Base-by-base conservation (phyloP, 2,113 vertebrate species). In the Chascanopsetta lugubris region DNA sequence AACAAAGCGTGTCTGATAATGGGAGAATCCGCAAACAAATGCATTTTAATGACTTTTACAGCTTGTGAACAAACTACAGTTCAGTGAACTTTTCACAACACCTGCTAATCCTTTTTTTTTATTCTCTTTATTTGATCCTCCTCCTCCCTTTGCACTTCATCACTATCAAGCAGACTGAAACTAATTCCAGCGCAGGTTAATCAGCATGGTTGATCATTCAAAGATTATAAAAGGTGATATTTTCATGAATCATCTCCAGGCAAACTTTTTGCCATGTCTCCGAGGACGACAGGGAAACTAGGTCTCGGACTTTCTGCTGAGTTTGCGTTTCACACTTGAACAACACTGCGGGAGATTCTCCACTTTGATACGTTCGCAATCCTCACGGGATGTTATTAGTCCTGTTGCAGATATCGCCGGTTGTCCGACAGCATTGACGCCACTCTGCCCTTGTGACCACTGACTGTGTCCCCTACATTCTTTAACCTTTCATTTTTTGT, bases 1-100 rank as follows among this genome's bases (percentile, higher is more conserved):
- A 77, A 85, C 79, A 80, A 51, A 75, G 77, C 64, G 61, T 50
- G 72, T 72, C 12, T 74, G 51, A 51, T 84, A 70, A 86, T 87
- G 75, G 82, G 71, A 56, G 59, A 65, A 36, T 56, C 56, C 46
- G 63, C 62, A 72, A 38, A 62, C 48, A 67, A 61, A 71, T 77
- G 22, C 48, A 71, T 66, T 73, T 71, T 60, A 74, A 69, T 70
- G 29, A 62, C 24, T 74, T 59, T 57, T 59, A 45, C 22, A 62
- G 18, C 8, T 5, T 11, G n/a, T 53, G 67, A 58, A 66, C 65
- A 73, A 69, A 72, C 61, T 11, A 58, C 69, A 77, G 59, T 46
- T 66, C 24, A 29, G 0, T 54, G 57, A 54, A 48, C 61, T 47
- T 48, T 50, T 45, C 46, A 43, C 47, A 30, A 27, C 46, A 53